phyloP scores from a whole-genome alignment of 2,113 vertebrate species.

The Macquaria australasica region DNA sequence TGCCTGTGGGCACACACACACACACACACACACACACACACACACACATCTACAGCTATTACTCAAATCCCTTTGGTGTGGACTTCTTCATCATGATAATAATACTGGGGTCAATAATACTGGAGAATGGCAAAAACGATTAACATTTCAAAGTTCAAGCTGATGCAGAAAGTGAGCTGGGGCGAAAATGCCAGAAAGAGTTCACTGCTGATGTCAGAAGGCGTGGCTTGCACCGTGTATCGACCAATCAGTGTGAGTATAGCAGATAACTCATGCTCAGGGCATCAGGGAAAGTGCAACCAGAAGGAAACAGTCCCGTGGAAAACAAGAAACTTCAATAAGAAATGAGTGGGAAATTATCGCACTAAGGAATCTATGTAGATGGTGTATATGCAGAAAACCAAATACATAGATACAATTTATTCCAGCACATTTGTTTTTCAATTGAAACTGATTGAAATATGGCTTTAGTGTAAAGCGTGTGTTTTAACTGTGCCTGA shows the following conservation, averaged over 20 bases:
- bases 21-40: background rate
- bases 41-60: slow-evolving; percentile 2
- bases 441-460: background rate
- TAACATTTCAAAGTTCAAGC: slow-evolving; percentile 70
- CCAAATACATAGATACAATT: background rate
- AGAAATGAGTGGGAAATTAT: background rate
- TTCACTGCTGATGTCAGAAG: slow-evolving; percentile 31
- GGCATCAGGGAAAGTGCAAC: background rate
- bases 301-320: background rate
- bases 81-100: slow-evolving; percentile 28
- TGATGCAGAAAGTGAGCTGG: slow-evolving; percentile 14
- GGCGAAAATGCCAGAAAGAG: slow-evolving; percentile 52
- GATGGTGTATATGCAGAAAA: background rate
- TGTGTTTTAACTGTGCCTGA: background rate
- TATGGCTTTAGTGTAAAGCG: background rate
- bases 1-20: background rate
- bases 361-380: too few relatives aligned
- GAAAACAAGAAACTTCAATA: background rate
- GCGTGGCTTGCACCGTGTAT: background rate
- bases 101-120: slow-evolving; percentile 53
- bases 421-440: too few relatives aligned
- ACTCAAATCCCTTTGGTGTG: slow-evolving; percentile 26
- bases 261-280: background rate
- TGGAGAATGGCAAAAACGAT: slow-evolving; percentile 59
- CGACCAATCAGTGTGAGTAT: background rate